Percentiles rank a stretch among this genome's conserved stretches.
These are phyloP conservation scores for Pristionchus pacificus DNA, from an alignment of 1,140 invertebrate genomes.

Conservation along the genomic window DNA sequence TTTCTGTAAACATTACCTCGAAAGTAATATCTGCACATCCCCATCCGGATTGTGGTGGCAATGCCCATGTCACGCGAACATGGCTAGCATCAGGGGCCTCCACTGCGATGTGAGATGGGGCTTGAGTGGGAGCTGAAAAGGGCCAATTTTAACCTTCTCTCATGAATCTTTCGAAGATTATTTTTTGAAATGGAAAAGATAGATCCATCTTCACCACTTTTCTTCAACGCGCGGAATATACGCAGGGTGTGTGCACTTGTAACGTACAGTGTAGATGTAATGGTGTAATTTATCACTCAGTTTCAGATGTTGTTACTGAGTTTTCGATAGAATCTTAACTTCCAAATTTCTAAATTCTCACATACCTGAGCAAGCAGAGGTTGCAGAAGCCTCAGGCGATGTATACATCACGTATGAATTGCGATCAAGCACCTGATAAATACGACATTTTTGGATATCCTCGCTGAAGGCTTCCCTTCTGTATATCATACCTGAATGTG, in stretches of 20 bases:
- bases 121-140: slow-evolving; percentile 45
- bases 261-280: no score
- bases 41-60: slow-evolving; percentile 53
- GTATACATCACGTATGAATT: slow-evolving; percentile 57
- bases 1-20: no score
- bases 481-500: slow-evolving; percentile 46
- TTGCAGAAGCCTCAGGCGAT: slow-evolving; percentile 42
- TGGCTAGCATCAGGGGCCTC: slow-evolving; percentile 54
- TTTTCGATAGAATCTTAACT: no score
- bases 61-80: slow-evolving; percentile 49
- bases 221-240: no score
- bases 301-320: no score
- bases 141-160: not conserved
- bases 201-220: no score
- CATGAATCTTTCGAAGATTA: slow-evolving; percentile 2
- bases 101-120: slow-evolving; percentile 47
- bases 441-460: no score
- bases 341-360: no score
- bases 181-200: not conserved
- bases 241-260: no score
- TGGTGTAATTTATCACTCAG: no score
- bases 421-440: slow-evolving; percentile 42
- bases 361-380: slow-evolving; percentile 43
- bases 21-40: slow-evolving; percentile 44
- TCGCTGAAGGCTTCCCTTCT: no score